Evolutionary conservation across 2,888 invertebrate genomes (phyloP).

Genomic region (Pediacus dermestoides): DNA sequence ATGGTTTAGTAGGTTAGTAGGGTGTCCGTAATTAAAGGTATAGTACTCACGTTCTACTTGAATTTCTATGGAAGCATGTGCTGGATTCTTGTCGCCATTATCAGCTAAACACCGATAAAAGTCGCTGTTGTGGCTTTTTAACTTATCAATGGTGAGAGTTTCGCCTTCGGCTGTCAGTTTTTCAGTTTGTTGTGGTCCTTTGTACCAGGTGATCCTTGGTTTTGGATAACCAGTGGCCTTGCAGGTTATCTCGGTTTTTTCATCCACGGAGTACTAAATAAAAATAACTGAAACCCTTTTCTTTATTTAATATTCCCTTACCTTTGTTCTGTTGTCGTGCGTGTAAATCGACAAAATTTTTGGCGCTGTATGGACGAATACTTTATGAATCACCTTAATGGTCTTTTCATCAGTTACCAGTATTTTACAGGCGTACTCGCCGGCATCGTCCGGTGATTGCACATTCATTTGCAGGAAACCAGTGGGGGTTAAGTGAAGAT

Average conservation of each 20-base stretch:
- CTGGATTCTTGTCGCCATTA: conserved; percentile 45
- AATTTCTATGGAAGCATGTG: conserved; percentile 40
- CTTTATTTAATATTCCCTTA: conserved; percentile 21
- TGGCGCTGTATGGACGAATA: conserved; percentile 30
- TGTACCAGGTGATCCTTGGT: conserved; percentile 49
- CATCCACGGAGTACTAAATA: conserved; percentile 43
- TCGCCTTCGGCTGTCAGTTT: conserved; percentile 37
- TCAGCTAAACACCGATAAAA: conserved; percentile 51
- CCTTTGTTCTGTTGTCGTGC: conserved; percentile 29
- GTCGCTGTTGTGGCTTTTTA: conserved; percentile 45
- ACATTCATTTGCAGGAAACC: conserved; percentile 28
- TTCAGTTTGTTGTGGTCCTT: conserved; percentile 27
- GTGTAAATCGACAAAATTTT: conserved; percentile 34
- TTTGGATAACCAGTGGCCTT: conserved; percentile 47
- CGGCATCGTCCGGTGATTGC: conserved; percentile 29
- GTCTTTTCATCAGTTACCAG: conserved; percentile 24
- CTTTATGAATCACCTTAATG: conserved; percentile 31
- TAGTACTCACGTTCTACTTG: conserved; percentile 43
- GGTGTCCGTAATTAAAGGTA: conserved; percentile 1
- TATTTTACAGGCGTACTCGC: conserved; percentile 38
- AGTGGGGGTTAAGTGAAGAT: conserved; percentile 23
- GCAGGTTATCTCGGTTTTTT: conserved; percentile 46
- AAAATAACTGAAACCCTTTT: conserved; percentile 11
- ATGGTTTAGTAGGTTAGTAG: background rate
- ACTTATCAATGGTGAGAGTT: conserved; percentile 41